Evolutionary conservation across 1,140 invertebrate species (phyloP).

Genomic region (Cotesia vestalis): DNA sequence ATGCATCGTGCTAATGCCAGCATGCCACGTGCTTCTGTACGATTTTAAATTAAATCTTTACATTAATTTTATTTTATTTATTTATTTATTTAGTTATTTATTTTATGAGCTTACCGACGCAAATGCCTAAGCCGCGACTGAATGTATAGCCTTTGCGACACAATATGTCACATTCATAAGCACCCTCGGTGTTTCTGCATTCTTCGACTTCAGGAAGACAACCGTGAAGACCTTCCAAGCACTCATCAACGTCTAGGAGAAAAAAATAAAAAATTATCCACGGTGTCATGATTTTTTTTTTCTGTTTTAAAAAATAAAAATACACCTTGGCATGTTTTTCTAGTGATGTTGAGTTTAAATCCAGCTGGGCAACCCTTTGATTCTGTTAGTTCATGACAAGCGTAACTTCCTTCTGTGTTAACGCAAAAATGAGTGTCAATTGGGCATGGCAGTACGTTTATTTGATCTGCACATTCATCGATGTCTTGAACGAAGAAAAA

Average conservation of each 20-base stretch:
- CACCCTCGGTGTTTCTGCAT: slow-evolving; percentile 68
- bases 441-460: slow-evolving; percentile 70
- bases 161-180: slow-evolving; percentile 67
- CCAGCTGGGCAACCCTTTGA: slow-evolving; percentile 72
- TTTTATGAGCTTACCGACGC: slow-evolving; percentile 59
- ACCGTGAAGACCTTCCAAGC: slow-evolving; percentile 59
- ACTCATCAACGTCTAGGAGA: slow-evolving; percentile 69
- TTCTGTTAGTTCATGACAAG: slow-evolving; percentile 69
- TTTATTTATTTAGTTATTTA: not conserved
- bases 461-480: slow-evolving; percentile 73
- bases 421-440: slow-evolving; percentile 73
- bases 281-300: no score
- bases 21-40: slow-evolving; percentile 27
- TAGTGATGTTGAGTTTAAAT: slow-evolving; percentile 70
- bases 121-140: slow-evolving; percentile 63
- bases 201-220: slow-evolving; percentile 59
- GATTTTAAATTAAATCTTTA: slow-evolving; percentile 9
- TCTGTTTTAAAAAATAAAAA: slow-evolving; percentile 7
- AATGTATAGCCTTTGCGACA: slow-evolving; percentile 76
- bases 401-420: slow-evolving; percentile 75
- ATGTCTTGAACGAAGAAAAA: slow-evolving; percentile 66
- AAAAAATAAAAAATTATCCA: not conserved
- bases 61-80: slow-evolving; percentile 16
- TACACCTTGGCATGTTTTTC: slow-evolving; percentile 70
- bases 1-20: slow-evolving; percentile 23